Conservation (phyloP, 2,113 vertebrate species). For the Stegastes partitus region DNA sequence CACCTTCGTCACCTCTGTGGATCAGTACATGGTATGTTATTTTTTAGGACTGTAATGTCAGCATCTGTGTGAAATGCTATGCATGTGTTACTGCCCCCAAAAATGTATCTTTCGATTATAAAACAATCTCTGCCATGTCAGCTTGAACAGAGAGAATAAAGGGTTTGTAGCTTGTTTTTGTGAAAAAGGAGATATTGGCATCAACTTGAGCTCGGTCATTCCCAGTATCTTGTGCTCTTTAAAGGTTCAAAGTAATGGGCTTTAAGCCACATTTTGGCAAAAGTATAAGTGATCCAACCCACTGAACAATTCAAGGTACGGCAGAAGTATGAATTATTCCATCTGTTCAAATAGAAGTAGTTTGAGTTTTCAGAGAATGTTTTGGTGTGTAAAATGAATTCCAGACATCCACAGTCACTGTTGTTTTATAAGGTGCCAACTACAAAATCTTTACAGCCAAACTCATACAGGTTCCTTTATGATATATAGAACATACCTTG, state of each 20-base stretch:
- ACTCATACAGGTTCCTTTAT: not conserved
- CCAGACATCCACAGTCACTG: not conserved
- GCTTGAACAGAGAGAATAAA: too few species aligned
- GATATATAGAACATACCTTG: slow-evolving; percentile 86
- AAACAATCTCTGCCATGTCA: too few species aligned
- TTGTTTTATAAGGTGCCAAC: not conserved
- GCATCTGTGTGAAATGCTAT: not conserved
- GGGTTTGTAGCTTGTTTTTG: too few species aligned
- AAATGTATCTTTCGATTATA: too few species aligned
- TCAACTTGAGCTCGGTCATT: too few species aligned
- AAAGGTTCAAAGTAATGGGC: too few species aligned
- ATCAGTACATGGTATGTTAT: slow-evolving; percentile 10
- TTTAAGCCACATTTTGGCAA: not conserved
- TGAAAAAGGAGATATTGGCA: too few species aligned
- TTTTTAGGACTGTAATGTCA: not conserved
- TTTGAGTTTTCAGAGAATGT: not conserved
- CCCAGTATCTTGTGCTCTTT: too few species aligned
- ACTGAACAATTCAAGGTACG: too few species aligned
- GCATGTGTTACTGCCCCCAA: not conserved
- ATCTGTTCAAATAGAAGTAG: not conserved
- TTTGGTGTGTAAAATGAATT: not conserved
- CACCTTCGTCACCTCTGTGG: slow-evolving; percentile 94
- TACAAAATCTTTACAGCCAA: not conserved
- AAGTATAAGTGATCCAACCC: not conserved
- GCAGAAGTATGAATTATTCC: too few species aligned